Evolutionary conservation across 2,113 vertebrate species (phyloP), one percentile per base, ranked within the genome.

Genomic region (Clarias batrachus): DNA sequence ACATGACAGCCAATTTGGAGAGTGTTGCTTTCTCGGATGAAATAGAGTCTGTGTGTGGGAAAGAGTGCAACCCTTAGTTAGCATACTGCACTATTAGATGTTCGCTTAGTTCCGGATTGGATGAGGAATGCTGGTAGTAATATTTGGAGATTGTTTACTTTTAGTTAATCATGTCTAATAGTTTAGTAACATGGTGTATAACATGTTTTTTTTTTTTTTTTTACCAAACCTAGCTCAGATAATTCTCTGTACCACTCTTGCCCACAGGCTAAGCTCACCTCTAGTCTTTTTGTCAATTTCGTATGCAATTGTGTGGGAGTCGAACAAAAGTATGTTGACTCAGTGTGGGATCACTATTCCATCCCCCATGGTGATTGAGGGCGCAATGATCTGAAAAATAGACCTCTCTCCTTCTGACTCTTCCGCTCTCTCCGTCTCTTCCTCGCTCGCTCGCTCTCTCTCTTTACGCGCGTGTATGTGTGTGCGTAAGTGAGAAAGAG

Each of bases 301-400:
- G 86, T 86, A 82, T 80, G 59, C 60, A 37, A 83, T 85, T 89
- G 84, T 88, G 84, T 87, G 71, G 48, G 83, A 85, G 83, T 79
- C 48, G 81, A 83, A 88, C 62, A 86, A 81, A 83, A 82, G 78
- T 81, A 85, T 83, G 81, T 81, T 86, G 86, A 71, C 80, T 85
- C 60, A 87, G 86, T 48, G 59, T 85, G 71, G 78, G 74, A 86
- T 89, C 33, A n/a, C 71, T 87, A 83, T 87, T 88, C 65, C 80
- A 62, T 84, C 73, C 84, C 86, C 81, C 70, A 86, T 62, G 73
- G 86, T 86, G 81, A 83, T 65, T 37, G 83, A 79, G 74, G 70
- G 87, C 68, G 57, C 62, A 86, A 81, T 19, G 66, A 88, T 81
- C 48, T 59, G 27, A 86, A 86, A 66, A 86, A 86, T 33, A 86